phyloP scores from a whole-genome alignment of 2,888 invertebrate genomes.

The Suillia variegata region DNA sequence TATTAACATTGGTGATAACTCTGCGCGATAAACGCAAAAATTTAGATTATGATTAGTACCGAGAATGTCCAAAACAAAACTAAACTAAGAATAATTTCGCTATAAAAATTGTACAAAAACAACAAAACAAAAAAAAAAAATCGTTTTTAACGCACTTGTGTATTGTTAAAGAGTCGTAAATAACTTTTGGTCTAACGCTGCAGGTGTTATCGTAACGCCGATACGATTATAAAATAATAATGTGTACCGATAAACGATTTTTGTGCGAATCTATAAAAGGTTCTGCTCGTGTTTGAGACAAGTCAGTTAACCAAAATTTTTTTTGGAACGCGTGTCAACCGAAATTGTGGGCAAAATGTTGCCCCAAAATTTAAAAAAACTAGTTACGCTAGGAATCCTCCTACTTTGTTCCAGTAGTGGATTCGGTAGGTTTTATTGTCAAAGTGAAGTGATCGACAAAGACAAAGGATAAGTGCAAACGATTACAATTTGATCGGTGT shows the following conservation, averaged over 20 bases:
- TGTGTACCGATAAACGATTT: neutral
- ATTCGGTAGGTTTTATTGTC: constrained; percentile 47
- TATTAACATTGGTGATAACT: neutral
- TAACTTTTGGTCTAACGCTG: constrained; percentile 1
- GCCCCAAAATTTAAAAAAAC: constrained; percentile 38
- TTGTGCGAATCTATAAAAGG: constrained; percentile 45
- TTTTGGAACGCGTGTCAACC: constrained; percentile 43
- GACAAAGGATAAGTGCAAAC: constrained; percentile 14
- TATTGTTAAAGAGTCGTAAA: neutral
- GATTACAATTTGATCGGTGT: neutral
- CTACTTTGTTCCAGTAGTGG: constrained; percentile 38
- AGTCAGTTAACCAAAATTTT: constrained; percentile 47
- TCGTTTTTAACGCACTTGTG: neutral
- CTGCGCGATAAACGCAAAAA: neutral
- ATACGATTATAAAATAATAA: constrained; percentile 26
- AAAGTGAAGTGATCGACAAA: constrained; percentile 19
- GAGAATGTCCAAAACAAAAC: neutral
- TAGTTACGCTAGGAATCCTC: constrained; percentile 46
- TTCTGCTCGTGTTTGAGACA: constrained; percentile 23
- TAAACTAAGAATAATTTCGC: neutral
- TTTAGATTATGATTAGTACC: neutral
- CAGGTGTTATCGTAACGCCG: constrained; percentile 15
- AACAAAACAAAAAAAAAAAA: neutral
- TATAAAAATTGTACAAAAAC: neutral
- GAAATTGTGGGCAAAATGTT: constrained; percentile 42